These are phyloP conservation scores for Tupaia tana DNA, from an alignment of 2,113 vertebrate genomes.

Conservation along the genomic window DNA sequence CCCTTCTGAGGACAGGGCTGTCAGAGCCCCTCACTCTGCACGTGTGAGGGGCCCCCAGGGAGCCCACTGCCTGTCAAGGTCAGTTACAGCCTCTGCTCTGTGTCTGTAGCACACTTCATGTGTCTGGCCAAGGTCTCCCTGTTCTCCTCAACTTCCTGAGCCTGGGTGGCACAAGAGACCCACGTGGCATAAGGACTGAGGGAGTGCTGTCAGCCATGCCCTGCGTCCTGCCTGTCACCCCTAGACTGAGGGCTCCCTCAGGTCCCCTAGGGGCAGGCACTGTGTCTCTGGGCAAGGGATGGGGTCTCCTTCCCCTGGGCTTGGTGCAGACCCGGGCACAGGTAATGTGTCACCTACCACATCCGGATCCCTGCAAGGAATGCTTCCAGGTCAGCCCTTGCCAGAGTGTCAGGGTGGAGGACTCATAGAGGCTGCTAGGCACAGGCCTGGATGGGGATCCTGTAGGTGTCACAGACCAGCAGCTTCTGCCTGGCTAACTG, in stretches of 20 bases:
- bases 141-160: not conserved
- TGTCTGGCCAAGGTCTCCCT: not conserved
- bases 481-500: not conserved
- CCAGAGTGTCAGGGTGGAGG: not conserved
- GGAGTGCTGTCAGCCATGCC: not conserved
- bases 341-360: not conserved
- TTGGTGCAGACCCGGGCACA: not conserved
- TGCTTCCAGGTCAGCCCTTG: accelerated
- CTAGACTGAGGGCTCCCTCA: not conserved
- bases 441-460: not conserved
- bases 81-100: not conserved
- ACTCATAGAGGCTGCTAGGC: not conserved
- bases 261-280: not conserved
- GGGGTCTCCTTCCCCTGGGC: not conserved
- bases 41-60: not conserved
- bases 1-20: accelerated
- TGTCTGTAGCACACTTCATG: not conserved
- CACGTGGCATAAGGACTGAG: not conserved
- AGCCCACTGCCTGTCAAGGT: no score
- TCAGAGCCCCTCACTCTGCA: not conserved
- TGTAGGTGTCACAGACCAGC: accelerated
- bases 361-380: not conserved
- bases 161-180: not conserved
- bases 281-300: not conserved
- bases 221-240: no score